Evolutionary conservation across 2,888 invertebrate genomes (phyloP).

Genomic region (Drosophila phalerata): DNA sequence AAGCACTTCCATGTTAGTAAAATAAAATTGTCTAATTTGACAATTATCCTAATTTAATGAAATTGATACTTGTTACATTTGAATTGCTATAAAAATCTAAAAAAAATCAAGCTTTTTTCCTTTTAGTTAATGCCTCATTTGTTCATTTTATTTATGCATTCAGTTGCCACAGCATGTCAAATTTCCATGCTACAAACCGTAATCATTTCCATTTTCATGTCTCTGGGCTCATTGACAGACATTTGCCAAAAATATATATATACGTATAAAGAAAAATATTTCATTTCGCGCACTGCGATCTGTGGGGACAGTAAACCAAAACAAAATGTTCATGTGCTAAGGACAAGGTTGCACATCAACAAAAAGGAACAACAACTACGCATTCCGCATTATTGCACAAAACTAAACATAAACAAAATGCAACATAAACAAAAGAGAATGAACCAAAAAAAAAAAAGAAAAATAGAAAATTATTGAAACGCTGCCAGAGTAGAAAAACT

Average conservation of each 20-base stretch:
- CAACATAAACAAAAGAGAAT: conserved; percentile 52
- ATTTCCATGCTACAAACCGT: conserved; percentile 42
- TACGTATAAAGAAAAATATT: conserved; percentile 35
- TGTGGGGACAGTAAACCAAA: conserved; percentile 51
- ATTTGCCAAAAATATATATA: conserved; percentile 41
- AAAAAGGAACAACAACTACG: conserved; percentile 24
- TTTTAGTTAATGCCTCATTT: neutral
- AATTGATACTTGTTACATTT: neutral
- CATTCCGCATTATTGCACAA: conserved; percentile 70
- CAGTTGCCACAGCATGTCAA: conserved; percentile 47
- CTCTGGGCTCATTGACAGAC: conserved; percentile 31
- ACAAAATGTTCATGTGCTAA: conserved; percentile 68
- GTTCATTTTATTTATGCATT: conserved; percentile 40
- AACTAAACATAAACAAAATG: conserved; percentile 66
- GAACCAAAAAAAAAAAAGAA: conserved; percentile 11
- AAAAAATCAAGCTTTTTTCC: neutral
- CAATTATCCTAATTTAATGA: too few species aligned
- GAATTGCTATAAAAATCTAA: neutral
- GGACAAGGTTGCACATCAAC: conserved; percentile 66
- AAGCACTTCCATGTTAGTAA: too few species aligned
- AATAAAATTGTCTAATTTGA: too few species aligned
- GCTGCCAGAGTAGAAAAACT: conserved; percentile 46
- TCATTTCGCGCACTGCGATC: conserved; percentile 43
- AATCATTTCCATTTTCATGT: conserved; percentile 30
- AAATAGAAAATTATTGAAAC: conserved; percentile 38